phyloP scores from a whole-genome alignment of 2,113 vertebrate species.

The Peromyscus maniculatus region DNA sequence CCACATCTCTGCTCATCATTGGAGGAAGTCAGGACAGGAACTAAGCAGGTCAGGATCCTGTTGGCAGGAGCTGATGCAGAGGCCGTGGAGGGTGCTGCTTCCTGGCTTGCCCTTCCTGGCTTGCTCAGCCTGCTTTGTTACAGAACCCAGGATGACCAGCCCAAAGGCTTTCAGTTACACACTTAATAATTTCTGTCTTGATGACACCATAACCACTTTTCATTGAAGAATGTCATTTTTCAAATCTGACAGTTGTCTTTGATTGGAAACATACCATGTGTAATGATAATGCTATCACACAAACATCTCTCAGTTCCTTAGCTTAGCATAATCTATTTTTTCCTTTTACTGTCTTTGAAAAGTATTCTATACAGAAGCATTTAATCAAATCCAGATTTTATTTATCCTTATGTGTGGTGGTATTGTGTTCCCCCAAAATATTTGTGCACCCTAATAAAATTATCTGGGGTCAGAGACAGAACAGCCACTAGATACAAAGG shows the following conservation, averaged over 20 bases:
- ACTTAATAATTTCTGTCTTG: conserved; percentile 24
- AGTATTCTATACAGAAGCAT: background rate
- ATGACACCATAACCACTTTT: conserved; percentile 39
- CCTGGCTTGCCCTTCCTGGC: background rate
- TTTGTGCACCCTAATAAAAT: no score
- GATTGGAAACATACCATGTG: background rate
- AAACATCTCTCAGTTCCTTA: background rate
- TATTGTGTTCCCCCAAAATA: no score
- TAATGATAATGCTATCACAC: background rate
- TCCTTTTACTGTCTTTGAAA: conserved; percentile 25
- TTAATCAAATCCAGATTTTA: background rate
- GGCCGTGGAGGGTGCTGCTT: background rate
- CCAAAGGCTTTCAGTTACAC: background rate
- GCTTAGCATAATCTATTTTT: conserved; percentile 8
- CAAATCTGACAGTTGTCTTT: background rate
- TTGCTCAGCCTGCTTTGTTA: background rate
- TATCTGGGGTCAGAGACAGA: no score
- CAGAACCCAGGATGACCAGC: background rate
- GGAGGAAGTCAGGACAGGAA: background rate
- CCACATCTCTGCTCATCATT: background rate
- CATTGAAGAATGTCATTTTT: background rate
- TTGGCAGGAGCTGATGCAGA: background rate
- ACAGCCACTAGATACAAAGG: no score
- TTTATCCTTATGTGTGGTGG: background rate
- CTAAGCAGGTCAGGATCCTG: background rate